Evolutionary conservation across 30 jellyfish, hydroid and myxozoan genomes (phyloP).

Genomic region (Chrysaora quinquecirrha): DNA sequence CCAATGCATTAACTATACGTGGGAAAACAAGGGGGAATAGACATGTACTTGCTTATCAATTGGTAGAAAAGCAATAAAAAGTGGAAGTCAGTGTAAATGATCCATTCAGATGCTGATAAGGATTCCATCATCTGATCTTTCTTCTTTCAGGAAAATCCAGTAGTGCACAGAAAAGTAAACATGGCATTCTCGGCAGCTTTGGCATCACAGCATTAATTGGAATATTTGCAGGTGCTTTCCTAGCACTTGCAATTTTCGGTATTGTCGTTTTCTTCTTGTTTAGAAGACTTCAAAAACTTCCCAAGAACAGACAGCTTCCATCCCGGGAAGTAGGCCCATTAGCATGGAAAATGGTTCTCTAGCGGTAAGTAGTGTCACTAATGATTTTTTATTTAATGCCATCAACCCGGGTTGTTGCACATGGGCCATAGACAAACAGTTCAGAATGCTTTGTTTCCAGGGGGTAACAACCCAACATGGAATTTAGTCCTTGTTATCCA

Average conservation of each 20-base stretch:
- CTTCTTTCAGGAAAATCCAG: not conserved
- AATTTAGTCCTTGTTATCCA: too few relatives aligned
- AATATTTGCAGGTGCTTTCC: slow-evolving; percentile 78
- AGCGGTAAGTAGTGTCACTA: slow-evolving; percentile 34
- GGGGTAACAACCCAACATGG: too few relatives aligned
- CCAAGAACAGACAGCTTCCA: slow-evolving; percentile 54
- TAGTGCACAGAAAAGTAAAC: slow-evolving; percentile 9
- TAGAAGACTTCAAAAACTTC: slow-evolving; percentile 56
- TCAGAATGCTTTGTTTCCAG: too few relatives aligned
- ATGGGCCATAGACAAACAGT: too few relatives aligned
- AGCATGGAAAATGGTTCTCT: slow-evolving; percentile 78
- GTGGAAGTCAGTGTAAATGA: too few relatives aligned
- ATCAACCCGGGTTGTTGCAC: not conserved
- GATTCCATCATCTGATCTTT: too few relatives aligned
- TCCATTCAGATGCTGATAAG: too few relatives aligned
- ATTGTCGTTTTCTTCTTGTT: slow-evolving; percentile 46
- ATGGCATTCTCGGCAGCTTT: slow-evolving; percentile 34
- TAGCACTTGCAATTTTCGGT: slow-evolving; percentile 46
- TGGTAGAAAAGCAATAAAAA: too few relatives aligned
- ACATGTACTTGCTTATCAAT: too few relatives aligned
- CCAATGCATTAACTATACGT: too few relatives aligned
- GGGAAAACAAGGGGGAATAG: too few relatives aligned
- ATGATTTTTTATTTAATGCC: not conserved
- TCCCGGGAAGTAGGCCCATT: slow-evolving; percentile 67
- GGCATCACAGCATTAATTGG: slow-evolving; percentile 76